phyloP scores from a whole-genome alignment of 2,888 invertebrate genomes.

The Diplolepis rosae region DNA sequence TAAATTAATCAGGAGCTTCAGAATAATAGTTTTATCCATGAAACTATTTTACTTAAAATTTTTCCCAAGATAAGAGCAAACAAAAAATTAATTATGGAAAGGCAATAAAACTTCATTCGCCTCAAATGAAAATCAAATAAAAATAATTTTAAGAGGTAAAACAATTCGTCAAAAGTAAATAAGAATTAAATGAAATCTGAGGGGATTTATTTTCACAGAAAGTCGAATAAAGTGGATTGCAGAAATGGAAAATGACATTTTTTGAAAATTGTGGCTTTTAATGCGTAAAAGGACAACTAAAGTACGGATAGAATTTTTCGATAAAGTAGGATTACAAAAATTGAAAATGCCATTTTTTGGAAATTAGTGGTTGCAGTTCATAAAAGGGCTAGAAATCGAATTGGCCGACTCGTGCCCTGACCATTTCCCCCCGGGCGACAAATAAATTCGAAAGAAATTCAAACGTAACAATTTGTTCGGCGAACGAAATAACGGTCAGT shows the following conservation, averaged over 20 bases:
- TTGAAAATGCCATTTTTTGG: background rate
- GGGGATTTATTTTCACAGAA: background rate
- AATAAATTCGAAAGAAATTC: slow-evolving; percentile 67
- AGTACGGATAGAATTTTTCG: too few relatives aligned
- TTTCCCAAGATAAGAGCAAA: background rate
- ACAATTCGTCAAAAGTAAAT: background rate
- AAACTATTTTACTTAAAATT: slow-evolving; percentile 8
- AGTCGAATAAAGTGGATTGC: background rate
- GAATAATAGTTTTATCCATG: slow-evolving; percentile 25
- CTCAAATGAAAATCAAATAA: background rate
- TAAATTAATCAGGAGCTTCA: slow-evolving; percentile 15
- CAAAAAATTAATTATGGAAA: background rate
- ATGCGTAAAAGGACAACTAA: too few relatives aligned
- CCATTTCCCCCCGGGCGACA: slow-evolving; percentile 41
- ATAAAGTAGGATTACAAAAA: too few relatives aligned
- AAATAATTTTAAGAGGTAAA: background rate
- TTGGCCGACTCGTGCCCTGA: slow-evolving; percentile 3
- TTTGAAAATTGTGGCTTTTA: too few relatives aligned
- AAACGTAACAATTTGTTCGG: slow-evolving; percentile 63
- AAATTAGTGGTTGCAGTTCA: slow-evolving; percentile 1
- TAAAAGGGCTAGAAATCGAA: background rate
- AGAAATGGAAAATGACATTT: background rate
- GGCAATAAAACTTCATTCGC: background rate
- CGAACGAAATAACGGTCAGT: slow-evolving; percentile 72
- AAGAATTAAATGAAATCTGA: slow-evolving; percentile 4